Evolutionary conservation across 2,797 vertebrate genomes (phyloP), one percentile per base, ranked within the genome.

Genomic region (Eleutherodactylus coqui): DNA sequence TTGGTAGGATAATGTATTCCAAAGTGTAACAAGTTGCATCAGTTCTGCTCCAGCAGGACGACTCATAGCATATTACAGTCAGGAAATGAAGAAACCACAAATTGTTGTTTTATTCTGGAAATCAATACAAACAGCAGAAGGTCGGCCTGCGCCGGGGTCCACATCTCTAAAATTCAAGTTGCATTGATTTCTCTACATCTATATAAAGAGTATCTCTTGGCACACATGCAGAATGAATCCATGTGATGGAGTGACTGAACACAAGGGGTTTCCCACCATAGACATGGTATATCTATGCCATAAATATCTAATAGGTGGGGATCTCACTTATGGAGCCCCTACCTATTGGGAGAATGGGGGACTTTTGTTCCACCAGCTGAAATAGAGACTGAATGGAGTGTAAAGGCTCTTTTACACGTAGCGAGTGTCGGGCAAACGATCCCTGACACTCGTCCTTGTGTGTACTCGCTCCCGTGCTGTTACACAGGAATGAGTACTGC

Each of bases 151-250:
- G 69, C 24, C 69, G 24, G 38, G 45, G 38, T 41, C 38, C 21
- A n/a, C 38, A 72, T 43, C 36, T 27, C 69, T 43, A 41, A 41
- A 41, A 70, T 24, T 70, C 9, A 55, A 3, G 53, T 17, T 51
- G 47, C 64, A 27, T 24, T 70, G 3, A 49, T 70, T 82, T 53
- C 62, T 82, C 32, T 16, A 70, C 64, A 53, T 38, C 34, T 55
- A 53, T 36, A 55, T 17, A n/a, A 58, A 55, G 24, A 49, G 60
- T 16, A 70, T 49, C 27, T 47, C 51, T 78, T 85, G 82, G 53
- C 82, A 84, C 72, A 64, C 41, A n/a, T 62, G 51, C 70, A 60
- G 60, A 17, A 83, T 19, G n/a, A 43, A 32, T 72, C 47, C 64
- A 60, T 34, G 79, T 69, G 21, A 36, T 69, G 29, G 62, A 11